Percentiles rank a stretch among this genome's conserved stretches.
These are phyloP conservation scores for Mamestra brassicae DNA, from an alignment of 2,888 invertebrate genomes.

Conservation along the genomic window DNA sequence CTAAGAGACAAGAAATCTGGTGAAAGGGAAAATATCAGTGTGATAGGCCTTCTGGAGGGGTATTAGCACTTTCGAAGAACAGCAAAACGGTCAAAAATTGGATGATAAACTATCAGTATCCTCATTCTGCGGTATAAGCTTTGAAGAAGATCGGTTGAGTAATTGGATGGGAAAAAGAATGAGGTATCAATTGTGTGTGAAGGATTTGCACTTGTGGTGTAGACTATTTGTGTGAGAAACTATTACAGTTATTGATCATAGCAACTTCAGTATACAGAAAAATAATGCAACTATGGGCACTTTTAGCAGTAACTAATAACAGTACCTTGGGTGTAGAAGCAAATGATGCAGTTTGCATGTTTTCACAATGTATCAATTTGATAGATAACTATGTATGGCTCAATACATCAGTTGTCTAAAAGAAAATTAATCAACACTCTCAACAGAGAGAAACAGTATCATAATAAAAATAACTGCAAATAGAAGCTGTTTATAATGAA, in stretches of 20 bases:
- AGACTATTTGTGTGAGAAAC: background rate
- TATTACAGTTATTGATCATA: background rate
- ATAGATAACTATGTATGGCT: background rate
- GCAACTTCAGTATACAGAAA: background rate
- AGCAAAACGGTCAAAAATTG: background rate
- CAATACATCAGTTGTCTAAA: background rate
- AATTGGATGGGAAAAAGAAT: background rate
- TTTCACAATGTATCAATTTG: background rate
- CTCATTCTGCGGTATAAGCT: background rate
- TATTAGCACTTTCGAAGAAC: background rate
- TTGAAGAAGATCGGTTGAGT: background rate
- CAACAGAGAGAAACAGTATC: background rate
- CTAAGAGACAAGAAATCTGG: background rate
- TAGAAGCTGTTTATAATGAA: background rate
- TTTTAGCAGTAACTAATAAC: background rate
- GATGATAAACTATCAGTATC: background rate
- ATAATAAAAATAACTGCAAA: background rate
- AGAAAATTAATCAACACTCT: background rate
- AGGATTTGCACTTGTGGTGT: constrained; percentile 9
- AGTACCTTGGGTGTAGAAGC: background rate
- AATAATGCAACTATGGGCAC: too few species aligned
- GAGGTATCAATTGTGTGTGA: background rate
- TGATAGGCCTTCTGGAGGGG: background rate
- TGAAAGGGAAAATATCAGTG: background rate
- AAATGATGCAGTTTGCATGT: background rate